Evolutionary conservation across 1,140 invertebrate species (phyloP), one percentile per base, ranked within the genome.

Genomic region (Panonychus citri): DNA sequence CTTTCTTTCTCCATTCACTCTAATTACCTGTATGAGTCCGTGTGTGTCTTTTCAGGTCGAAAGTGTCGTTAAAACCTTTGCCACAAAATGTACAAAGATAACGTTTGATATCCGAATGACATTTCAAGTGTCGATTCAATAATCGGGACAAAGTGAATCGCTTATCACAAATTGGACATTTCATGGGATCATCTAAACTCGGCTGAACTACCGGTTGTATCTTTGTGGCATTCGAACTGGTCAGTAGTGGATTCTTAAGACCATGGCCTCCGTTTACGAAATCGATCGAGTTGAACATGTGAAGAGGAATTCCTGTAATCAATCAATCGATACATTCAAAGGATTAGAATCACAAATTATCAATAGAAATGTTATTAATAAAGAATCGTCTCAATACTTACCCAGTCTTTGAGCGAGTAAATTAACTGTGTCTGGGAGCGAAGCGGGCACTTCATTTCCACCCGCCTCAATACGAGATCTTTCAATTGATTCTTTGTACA

Each of bases 11-110:
- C 1, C 30, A 34, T 7, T 34, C 5, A 34, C 5, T 7, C 12
- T 0, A 40, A 43, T 7, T 70, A 84, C 82, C 94, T 59, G 94
- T 99, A 69, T 99, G 95, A 56, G 94, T 99, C 68, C 95, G 77
- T 1, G 94, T 99, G 70, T 99, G 95, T 63, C 95, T 75, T 70
- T 99, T 99, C 59, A 99, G 74, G 70, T 99, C 94, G 68, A 99
- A 99, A 0, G 93, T 98, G 67, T 99, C 95, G 66, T 99, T 99
- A 75, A 99, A 99, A 34, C 95, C 94, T 72, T 99, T 99, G 34
- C 91, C 91, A 64, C 95, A 99, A 72, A 97, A 97, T 1, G 91
- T 93, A 72, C 95, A 99, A 12, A 98, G 75, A 69, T 98, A 99
- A 60, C 94, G 77, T 70, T 99, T 99, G 37, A 96, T 81, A 67